Evolutionary conservation across 2,113 vertebrate genomes (phyloP).

Genomic region (Chionis minor): DNA sequence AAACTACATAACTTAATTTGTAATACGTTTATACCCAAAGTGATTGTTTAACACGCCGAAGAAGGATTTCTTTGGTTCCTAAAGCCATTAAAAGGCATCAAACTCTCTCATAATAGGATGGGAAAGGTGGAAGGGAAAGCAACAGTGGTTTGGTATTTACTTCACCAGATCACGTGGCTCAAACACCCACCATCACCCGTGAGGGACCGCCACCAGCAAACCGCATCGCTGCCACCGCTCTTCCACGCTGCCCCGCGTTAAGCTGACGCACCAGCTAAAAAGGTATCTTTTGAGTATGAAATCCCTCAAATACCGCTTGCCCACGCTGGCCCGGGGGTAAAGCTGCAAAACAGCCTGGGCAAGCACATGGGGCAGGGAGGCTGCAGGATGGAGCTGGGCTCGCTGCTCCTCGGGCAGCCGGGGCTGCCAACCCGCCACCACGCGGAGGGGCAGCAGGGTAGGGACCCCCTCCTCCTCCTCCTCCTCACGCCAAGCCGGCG

Average conservation of each 20-base stretch:
- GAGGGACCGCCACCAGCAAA: not conserved
- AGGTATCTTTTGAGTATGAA: not conserved
- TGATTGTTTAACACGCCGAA: constrained; percentile 30
- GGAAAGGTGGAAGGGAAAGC: not conserved
- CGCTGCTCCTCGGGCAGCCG: not conserved
- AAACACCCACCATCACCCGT: not conserved
- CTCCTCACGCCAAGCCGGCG: fast-evolving
- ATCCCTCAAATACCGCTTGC: not conserved
- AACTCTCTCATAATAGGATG: not conserved
- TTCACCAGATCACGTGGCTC: not conserved
- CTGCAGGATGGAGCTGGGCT: not conserved
- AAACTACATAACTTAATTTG: constrained; percentile 65
- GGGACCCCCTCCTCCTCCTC: not conserved
- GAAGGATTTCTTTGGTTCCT: constrained; percentile 51
- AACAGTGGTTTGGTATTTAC: not conserved
- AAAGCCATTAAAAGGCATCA: constrained; percentile 40
- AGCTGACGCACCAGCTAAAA: not conserved
- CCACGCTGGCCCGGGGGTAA: not conserved
- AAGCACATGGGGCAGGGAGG: not conserved
- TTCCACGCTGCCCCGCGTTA: not conserved
- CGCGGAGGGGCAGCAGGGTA: not conserved
- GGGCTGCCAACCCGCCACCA: not conserved
- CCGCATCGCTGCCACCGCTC: not conserved
- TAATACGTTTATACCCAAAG: constrained; percentile 15
- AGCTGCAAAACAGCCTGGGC: not conserved